These are phyloP conservation scores for Dimorphilus gyrociliatus DNA, from an alignment of 2,888 invertebrate genomes.

Conservation along the genomic window DNA sequence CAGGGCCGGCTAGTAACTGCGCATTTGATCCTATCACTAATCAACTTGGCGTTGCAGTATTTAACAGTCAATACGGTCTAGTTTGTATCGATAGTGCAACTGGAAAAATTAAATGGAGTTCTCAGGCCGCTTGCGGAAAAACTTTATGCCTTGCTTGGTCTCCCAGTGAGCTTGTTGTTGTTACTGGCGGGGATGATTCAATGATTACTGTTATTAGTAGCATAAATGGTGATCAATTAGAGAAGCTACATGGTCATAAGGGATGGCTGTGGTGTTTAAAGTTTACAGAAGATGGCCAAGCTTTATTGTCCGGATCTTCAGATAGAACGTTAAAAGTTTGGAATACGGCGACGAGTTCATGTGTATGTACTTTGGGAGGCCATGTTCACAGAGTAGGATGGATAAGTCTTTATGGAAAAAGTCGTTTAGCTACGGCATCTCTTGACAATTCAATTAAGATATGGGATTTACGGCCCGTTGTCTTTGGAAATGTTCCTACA, in stretches of 20 bases:
- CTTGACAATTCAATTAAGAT: conserved; percentile 7
- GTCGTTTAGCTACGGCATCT: conserved; percentile 7
- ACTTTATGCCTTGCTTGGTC: conserved; percentile 5
- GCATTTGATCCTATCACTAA: no score
- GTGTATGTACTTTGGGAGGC: conserved; percentile 6
- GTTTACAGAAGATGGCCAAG: conserved; percentile 3
- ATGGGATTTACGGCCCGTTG: conserved; percentile 7
- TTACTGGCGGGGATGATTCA: conserved; percentile 7
- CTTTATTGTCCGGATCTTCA: conserved; percentile 7
- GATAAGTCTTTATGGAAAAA: conserved; percentile 5
- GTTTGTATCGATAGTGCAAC: conserved; percentile 1
- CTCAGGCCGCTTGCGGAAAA: no score
- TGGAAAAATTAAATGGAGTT: no score
- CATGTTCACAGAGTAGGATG: conserved; percentile 7
- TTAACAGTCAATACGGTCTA: conserved; percentile 2
- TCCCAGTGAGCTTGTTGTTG: conserved; percentile 2
- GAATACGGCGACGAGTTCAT: conserved; percentile 3
- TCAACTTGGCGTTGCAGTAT: no score
- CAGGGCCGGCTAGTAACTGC: no score
- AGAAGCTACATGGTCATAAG: conserved; percentile 3
- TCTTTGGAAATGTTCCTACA: conserved; percentile 5
- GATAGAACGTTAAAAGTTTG: conserved; percentile 7
- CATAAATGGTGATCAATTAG: conserved; percentile 1
- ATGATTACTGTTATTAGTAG: conserved; percentile 5
- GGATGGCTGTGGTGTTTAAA: conserved; percentile 8